phyloP scores from a whole-genome alignment of 2,113 vertebrate species.

The Hippotragus niger region DNA sequence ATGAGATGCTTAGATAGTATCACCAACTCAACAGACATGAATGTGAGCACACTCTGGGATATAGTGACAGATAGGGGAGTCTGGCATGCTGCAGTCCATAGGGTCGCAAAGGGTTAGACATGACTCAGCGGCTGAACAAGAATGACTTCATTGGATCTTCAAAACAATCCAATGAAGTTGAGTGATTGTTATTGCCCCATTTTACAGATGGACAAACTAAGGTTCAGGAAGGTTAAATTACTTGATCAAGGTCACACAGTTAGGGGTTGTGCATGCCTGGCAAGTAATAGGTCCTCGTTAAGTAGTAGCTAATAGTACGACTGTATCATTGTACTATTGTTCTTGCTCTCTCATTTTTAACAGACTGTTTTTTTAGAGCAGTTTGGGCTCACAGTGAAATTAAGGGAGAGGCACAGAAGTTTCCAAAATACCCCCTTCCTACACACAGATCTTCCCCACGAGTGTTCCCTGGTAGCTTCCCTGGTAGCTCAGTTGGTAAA shows the following conservation, averaged over 20 bases:
- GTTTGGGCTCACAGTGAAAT: not conserved
- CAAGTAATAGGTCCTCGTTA: not conserved
- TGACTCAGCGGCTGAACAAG: not conserved
- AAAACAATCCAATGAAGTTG: not conserved
- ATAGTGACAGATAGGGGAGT: not conserved
- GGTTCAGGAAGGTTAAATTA: not conserved
- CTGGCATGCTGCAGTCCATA: not conserved
- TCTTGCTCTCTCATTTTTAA: not conserved
- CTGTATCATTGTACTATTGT: not conserved
- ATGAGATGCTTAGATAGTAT: not conserved
- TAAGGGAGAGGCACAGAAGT: not conserved
- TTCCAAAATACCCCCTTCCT: fast-evolving
- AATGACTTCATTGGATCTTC: not conserved
- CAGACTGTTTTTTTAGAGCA: not conserved
- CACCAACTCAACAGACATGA: not conserved
- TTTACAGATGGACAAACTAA: not conserved
- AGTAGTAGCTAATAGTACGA: not conserved
- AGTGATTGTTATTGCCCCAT: not conserved
- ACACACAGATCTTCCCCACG: fast-evolving
- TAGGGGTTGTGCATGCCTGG: too few species aligned
- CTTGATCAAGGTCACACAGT: not conserved
- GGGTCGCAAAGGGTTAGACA: fast-evolving
- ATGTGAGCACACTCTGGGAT: not conserved
- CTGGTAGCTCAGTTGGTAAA: not conserved
- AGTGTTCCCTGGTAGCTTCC: not conserved